Conservation (phyloP, 2,797 vertebrate species). For the Paguma larvata region DNA sequence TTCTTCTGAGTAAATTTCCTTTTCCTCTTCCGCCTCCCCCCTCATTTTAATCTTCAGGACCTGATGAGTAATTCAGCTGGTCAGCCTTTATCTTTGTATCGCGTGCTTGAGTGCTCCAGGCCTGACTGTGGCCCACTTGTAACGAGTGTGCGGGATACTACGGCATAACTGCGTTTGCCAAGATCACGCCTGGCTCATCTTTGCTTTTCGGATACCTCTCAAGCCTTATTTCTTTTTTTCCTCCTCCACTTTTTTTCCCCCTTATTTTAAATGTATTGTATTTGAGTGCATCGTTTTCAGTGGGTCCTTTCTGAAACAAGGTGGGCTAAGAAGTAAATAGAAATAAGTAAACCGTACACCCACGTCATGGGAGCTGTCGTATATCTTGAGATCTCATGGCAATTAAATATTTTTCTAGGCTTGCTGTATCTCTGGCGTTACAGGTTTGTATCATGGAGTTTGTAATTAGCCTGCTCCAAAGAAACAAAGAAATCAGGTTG, state of each 20-base stretch:
- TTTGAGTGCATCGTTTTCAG: background rate
- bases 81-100: slow-evolving; percentile 17
- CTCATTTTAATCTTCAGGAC: slow-evolving; percentile 44
- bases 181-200: background rate
- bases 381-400: background rate
- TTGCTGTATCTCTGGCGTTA: background rate
- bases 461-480: slow-evolving; percentile 27
- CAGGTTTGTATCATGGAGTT: background rate
- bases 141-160: background rate
- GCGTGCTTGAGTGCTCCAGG: background rate
- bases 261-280: background rate
- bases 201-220: background rate
- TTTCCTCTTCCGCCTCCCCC: background rate
- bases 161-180: background rate
- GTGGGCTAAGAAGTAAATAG: background rate
- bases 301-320: slow-evolving; percentile 20
- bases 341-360: background rate
- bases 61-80: slow-evolving; percentile 44
- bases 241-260: background rate
- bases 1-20: slow-evolving; percentile 38
- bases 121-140: background rate
- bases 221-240: background rate
- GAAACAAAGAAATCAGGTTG: background rate
- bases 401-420: background rate
- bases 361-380: background rate